Base-by-base conservation (phyloP, 1,140 invertebrate species). In the Solen grandis region DNA sequence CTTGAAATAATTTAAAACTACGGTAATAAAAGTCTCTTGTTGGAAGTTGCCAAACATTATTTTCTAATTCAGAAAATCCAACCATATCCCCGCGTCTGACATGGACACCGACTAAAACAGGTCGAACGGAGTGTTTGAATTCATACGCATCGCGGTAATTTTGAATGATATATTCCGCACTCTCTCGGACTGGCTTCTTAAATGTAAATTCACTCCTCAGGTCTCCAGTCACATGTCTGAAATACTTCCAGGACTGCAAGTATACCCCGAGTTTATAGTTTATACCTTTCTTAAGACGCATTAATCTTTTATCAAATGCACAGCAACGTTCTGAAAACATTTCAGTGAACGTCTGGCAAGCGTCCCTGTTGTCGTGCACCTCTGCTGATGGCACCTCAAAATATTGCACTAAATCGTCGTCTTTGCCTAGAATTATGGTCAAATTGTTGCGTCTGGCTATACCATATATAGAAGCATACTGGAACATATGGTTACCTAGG, bases 231-330 rank as follows among this genome's bases (percentile, higher is more conserved):
- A 80, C 68, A 29, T 83, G 65, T 25, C 83, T 29, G 81, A 90
- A 90, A 68, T 90, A 90, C 72, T 86, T 87, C 86, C 86, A 90
- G 0, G 87, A 88, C 62, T 89, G 87, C 33, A 86, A 83, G 68
- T 85, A 90, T 1, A 81, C 84, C 1, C 73, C 55, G 41, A 86
- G 59, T 0, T 76, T 83, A 54, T 75, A 82, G 31, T 83, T 86
- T 59, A 74, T 66, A n/a, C 68, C 60, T 68, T 76, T 63, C 14
- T 50, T 35, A n/a, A 87, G 50, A 2, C 46, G 50, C 54, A 81
- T 77, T 25, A 82, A 14, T 5, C 60, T 77, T 22, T 22, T 52
- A 57, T 83, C 72, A 69, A 83, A 86, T 0, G 50, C 50, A 13
- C 78, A 75, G 31, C 72, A 75, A 60, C 52, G 60, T 29, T 41